Evolutionary conservation across 2,113 vertebrate species (phyloP), one percentile per base, ranked within the genome.

Genomic region (Varanus salvator): DNA sequence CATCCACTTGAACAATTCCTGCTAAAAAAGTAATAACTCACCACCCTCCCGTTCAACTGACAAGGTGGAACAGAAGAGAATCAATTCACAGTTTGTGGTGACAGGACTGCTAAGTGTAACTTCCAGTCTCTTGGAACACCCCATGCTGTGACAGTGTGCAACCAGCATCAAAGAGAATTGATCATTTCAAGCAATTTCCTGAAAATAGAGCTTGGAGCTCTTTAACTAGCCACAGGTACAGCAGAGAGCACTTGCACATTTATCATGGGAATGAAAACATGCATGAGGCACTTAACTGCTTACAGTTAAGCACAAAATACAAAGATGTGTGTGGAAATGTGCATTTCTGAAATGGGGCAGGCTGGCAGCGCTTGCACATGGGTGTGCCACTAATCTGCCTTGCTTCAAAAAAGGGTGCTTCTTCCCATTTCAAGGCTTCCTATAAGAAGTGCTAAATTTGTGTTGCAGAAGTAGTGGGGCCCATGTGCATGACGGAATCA

Each of bases 41-140:
- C 89, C 38, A 57, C 34, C 52, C 50, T 50, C 75, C 48, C 29
- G 48, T 89, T 81, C 54, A 77, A 60, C n/a, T 64, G 64, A 44
- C n/a, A 86, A 90, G 66, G 66, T 19, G 64, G 83, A 74, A 71
- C 44, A 29, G n/a, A 44, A 34, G 60, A 78, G n/a, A 86, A 80
- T 87, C 4, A 5, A 82, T 54, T n/a, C 68, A 85, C 77, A 83
- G 44, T 38, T 84, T 48, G 69, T 34, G 38, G 38, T 68, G 27
- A 64, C 57, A 60, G 38, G 34, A n/a, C 68, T 69, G n/a, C n/a
- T 21, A 86, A 88, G 69, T 88, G 84, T 68, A 77, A 34, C 64
- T 72, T 38, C 77, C 80, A n/a, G 83, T 82, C 38, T 88, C 50
- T 60, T 72, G 29, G 57, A 84, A 17, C 15, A 48, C 72, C 44